These are phyloP conservation scores for Chelon labrosus DNA, from an alignment of 2,797 vertebrate genomes.

Conservation along the genomic window DNA sequence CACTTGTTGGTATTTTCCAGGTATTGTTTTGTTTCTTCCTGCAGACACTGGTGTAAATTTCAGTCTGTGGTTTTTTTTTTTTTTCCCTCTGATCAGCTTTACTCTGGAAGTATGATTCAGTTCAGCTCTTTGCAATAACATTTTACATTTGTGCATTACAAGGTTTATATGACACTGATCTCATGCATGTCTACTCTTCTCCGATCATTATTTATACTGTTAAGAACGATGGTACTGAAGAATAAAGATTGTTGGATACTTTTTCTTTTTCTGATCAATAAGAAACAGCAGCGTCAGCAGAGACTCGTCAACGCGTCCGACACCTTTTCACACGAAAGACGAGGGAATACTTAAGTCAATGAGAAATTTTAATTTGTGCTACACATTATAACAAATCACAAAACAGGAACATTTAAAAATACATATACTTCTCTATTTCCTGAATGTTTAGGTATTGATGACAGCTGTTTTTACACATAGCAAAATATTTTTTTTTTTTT, in stretches of 20 bases:
- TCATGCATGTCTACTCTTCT: slow-evolving; percentile 64
- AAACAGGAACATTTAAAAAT: slow-evolving; percentile 83
- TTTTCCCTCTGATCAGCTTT: not conserved
- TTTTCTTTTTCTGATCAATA: no score
- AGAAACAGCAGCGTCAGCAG: no score
- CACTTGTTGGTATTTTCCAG: not conserved
- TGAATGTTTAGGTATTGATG: slow-evolving; percentile 79
- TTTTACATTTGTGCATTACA: slow-evolving; percentile 48
- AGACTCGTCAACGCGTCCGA: no score
- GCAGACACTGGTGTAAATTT: not conserved
- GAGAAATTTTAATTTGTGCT: slow-evolving; percentile 83
- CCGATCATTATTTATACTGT: slow-evolving; percentile 71
- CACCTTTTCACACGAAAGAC: not conserved
- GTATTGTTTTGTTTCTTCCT: not conserved
- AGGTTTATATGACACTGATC: slow-evolving; percentile 58
- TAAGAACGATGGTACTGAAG: slow-evolving; percentile 48
- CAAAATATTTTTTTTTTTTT: slow-evolving; percentile 76
- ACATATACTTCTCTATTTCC: slow-evolving; percentile 81
- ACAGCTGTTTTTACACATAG: slow-evolving; percentile 76
- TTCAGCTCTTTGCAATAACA: slow-evolving; percentile 37
- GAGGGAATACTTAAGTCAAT: slow-evolving; percentile 58
- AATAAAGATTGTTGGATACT: slow-evolving; percentile 71
- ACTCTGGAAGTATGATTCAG: slow-evolving; percentile 14
- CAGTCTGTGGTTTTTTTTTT: no score
- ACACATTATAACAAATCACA: slow-evolving; percentile 83